Evolutionary conservation across 2,888 invertebrate genomes (phyloP), one percentile per base, ranked within the genome.

Genomic region (Orthonychiurus folsomi): DNA sequence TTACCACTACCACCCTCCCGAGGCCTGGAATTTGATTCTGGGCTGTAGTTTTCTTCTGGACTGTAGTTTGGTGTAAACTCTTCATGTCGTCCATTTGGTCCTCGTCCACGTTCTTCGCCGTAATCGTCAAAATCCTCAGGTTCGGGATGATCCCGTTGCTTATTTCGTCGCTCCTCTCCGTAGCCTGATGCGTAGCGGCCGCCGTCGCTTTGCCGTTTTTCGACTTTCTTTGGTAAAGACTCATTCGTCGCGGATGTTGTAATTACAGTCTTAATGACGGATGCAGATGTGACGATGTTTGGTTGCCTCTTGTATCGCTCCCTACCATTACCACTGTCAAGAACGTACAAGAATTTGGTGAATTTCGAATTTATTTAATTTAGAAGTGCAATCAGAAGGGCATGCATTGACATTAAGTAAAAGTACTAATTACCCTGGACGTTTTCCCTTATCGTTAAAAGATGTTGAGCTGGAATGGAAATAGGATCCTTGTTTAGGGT

Each of bases 401-500:
- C 64, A 15, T 20, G 21, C 52, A n/a, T n/a, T n/a, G n/a, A n/a
- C n/a, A n/a, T n/a, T n/a, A n/a, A n/a, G n/a, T n/a, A n/a, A n/a
- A n/a, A n/a, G n/a, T n/a, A n/a, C n/a, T n/a, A n/a, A n/a, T 67
- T 67, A 68, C 70, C 70, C 67, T 28, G 59, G 57, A 48, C 67
- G 67, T 47, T 65, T 54, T 57, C 70, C 69, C 15, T 72, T 68
- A 59, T 72, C 72, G 60, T 62, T 69, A 59, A 62, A 72, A 24
- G 72, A 70, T 18, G 66, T 65, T 52, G 70, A 71, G 27, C 63
- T 62, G 12, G 74, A 73, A 26, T 72, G 71, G 68, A 73, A 75
- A 60, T 73, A 75, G 21, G 68, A 69, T 18, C 71, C 71, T 28
- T 70, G 62, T 21, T 73, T 72, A 0, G 87, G 87, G 66, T 85